Percentiles rank a stretch among this genome's conserved stretches.
Conservation (phyloP, 1,140 invertebrate species). For the Leptestheria dahalacensis region DNA sequence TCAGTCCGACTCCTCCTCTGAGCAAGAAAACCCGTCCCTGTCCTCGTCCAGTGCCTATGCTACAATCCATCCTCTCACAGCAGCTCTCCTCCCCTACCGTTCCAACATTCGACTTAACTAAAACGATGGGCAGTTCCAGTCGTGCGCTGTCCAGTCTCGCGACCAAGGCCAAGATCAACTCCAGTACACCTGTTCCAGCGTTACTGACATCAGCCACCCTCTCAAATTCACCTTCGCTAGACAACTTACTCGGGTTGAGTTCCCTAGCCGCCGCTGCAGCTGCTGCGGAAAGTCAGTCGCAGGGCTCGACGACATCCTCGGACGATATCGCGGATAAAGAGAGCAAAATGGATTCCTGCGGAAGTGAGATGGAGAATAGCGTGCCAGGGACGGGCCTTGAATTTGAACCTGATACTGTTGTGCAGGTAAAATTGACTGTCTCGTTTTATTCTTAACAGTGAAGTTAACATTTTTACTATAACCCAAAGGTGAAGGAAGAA, state of each 20-base stretch:
- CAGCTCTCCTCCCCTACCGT: conserved; percentile 2
- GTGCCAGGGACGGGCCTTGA: neutral
- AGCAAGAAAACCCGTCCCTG: conserved; percentile 10
- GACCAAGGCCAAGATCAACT: conserved; percentile 1
- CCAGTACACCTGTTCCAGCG: too few relatives aligned
- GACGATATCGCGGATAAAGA: conserved; percentile 7
- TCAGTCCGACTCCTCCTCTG: conserved; percentile 9
- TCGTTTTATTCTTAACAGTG: neutral
- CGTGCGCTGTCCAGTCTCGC: neutral
- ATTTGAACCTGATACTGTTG: conserved; percentile 3
- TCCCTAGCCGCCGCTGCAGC: neutral
- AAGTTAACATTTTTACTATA: neutral
- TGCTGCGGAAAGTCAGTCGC: neutral
- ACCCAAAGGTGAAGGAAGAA: conserved; percentile 10
- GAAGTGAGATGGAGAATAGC: conserved; percentile 6
- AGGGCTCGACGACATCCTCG: conserved; percentile 4
- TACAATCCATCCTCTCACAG: conserved; percentile 17
- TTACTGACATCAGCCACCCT: neutral
- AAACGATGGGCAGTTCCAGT: conserved; percentile 9
- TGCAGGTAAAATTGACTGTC: conserved; percentile 1
- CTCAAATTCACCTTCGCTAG: neutral
- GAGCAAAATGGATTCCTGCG: neutral
- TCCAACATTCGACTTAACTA: conserved; percentile 7
- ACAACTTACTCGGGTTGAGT: neutral
- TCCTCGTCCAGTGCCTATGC: conserved; percentile 17